These are phyloP conservation scores for Setophaga kirtlandii DNA, from an alignment of 2,113 vertebrate species.

Conservation along the genomic window DNA sequence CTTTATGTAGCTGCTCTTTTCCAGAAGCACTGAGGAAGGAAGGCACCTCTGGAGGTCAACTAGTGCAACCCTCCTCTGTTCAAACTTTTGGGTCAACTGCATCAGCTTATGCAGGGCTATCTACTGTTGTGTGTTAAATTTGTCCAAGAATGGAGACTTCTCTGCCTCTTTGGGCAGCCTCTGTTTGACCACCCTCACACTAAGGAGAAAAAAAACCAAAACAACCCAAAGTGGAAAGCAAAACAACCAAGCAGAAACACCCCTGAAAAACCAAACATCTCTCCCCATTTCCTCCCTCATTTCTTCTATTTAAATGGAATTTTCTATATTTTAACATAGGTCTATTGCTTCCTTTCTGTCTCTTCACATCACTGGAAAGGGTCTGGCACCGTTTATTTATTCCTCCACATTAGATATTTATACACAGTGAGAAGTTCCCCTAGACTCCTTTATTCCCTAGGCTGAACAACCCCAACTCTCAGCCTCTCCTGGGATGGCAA, in stretches of 20 bases:
- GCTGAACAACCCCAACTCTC: neutral
- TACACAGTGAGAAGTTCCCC: neutral
- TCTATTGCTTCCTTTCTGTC: neutral
- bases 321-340: neutral
- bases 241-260: neutral
- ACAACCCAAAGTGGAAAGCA: neutral
- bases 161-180: neutral
- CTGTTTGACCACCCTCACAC: neutral
- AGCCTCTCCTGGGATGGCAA: neutral
- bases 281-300: rapidly evolving
- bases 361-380: neutral
- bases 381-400: neutral
- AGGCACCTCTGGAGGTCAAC: neutral
- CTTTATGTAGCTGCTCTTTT: neutral
- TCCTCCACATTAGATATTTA: neutral
- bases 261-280: neutral
- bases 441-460: neutral
- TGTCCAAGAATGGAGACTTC: neutral
- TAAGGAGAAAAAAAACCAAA: neutral
- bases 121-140: too few relatives aligned
- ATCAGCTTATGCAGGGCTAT: neutral
- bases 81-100: neutral
- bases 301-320: neutral
- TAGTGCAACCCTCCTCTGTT: neutral
- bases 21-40: neutral